Percentiles rank a stretch among this genome's conserved stretches.
These are phyloP conservation scores for Polyommatus iphigenia DNA, from an alignment of 2,888 invertebrate genomes.

Conservation along the genomic window DNA sequence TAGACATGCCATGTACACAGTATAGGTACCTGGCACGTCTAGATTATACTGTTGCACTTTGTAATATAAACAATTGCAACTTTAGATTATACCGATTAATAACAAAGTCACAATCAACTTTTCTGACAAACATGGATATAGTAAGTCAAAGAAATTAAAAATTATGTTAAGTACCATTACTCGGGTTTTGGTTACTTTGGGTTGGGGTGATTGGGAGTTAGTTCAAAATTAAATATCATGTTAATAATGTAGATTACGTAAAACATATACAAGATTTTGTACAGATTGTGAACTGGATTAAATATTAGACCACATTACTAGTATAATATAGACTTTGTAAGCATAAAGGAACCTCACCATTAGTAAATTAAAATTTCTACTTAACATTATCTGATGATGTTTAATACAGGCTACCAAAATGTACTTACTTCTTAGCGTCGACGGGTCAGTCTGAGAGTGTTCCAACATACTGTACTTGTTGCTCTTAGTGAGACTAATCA, in stretches of 20 bases:
- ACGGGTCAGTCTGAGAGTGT: conserved; percentile 61
- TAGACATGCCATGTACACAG: not conserved
- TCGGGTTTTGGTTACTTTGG: not conserved
- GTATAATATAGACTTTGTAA: not conserved
- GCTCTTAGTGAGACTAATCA: conserved; percentile 63
- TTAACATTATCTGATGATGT: not conserved
- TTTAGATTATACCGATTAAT: not conserved
- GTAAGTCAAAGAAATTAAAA: not conserved
- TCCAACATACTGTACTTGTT: conserved; percentile 66
- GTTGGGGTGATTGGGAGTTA: not conserved
- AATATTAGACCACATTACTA: not conserved
- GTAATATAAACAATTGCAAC: not conserved
- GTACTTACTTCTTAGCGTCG: conserved; percentile 58
- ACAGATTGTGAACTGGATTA: not conserved
- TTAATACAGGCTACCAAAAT: not conserved
- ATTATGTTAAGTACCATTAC: not conserved
- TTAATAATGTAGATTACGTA: not conserved
- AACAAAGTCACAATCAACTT: not conserved
- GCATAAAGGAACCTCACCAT: not conserved
- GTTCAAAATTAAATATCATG: not conserved
- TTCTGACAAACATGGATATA: not conserved
- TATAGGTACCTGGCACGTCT: not conserved
- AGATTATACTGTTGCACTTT: not conserved
- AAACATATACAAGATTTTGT: not conserved
- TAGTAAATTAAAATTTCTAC: not conserved